These are phyloP conservation scores for Silurus meridionalis DNA, from an alignment of 2,113 vertebrate species.

Conservation along the genomic window DNA sequence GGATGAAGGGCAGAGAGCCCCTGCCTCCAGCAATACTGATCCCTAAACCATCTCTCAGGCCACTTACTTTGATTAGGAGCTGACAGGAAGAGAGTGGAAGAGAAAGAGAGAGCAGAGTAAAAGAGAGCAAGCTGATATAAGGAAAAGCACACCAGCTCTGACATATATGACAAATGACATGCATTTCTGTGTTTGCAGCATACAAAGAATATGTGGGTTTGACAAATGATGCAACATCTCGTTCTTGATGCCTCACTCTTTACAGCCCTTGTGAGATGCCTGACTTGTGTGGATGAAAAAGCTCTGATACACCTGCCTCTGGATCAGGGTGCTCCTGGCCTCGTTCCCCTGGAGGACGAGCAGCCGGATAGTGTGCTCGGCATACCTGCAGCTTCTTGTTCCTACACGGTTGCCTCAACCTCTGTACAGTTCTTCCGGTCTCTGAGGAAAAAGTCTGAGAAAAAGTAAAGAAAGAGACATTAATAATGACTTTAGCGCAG, in stretches of 20 bases:
- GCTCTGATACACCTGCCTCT: constrained; percentile 33
- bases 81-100: constrained; percentile 52
- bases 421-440: not conserved
- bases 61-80: constrained; percentile 81
- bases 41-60: constrained; percentile 78
- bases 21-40: constrained; percentile 86
- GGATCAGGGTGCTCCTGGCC: constrained; percentile 26
- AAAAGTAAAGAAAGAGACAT: not conserved
- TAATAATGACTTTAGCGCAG: too few relatives aligned
- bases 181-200: not conserved
- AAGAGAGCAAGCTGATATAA: not conserved
- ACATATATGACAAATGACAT: not conserved
- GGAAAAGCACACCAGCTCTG: not conserved
- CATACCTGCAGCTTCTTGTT: constrained; percentile 63
- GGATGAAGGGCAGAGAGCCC: constrained; percentile 80
- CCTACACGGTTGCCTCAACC: constrained; percentile 55
- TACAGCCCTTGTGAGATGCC: constrained; percentile 65
- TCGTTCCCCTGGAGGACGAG: constrained; percentile 52
- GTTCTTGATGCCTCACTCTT: constrained; percentile 62
- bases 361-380: constrained; percentile 44
- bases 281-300: constrained; percentile 53
- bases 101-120: not conserved
- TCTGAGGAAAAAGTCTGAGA: constrained; percentile 70
- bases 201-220: not conserved
- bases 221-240: not conserved